Conservation (phyloP, 2,888 invertebrate genomes). For the Pseudococcus longispinus region DNA sequence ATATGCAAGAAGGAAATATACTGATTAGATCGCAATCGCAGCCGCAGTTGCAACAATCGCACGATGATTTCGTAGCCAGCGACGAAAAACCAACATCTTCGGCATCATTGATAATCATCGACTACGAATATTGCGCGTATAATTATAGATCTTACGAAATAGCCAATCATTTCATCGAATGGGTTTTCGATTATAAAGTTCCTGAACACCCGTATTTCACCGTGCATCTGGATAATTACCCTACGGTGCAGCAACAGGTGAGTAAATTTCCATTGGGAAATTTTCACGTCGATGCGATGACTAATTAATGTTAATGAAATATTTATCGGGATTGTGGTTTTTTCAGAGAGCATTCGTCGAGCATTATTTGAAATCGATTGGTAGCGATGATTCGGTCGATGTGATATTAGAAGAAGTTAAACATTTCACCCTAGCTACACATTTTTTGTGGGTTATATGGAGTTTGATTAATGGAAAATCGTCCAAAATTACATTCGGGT, state of each 20-base stretch:
- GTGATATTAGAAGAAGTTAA: slow-evolving; percentile 77
- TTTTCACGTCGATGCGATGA: not conserved
- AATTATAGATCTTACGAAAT: slow-evolving; percentile 92
- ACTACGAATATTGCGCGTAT: slow-evolving; percentile 95
- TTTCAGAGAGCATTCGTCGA: slow-evolving; percentile 64
- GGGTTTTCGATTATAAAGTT: slow-evolving; percentile 87
- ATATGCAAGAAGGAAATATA: slow-evolving; percentile 88
- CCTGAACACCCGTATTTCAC: slow-evolving; percentile 79
- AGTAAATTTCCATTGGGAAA: slow-evolving; percentile 59
- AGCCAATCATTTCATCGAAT: slow-evolving; percentile 93
- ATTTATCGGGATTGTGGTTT: not conserved
- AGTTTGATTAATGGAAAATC: slow-evolving; percentile 84
- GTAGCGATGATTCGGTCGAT: slow-evolving; percentile 60
- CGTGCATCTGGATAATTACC: slow-evolving; percentile 73
- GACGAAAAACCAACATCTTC: slow-evolving; percentile 61
- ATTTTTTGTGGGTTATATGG: slow-evolving; percentile 96
- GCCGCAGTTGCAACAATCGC: slow-evolving; percentile 49
- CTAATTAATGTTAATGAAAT: not conserved
- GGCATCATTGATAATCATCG: slow-evolving; percentile 79
- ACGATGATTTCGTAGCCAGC: slow-evolving; percentile 53
- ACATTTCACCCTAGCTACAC: slow-evolving; percentile 84
- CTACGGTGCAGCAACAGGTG: slow-evolving; percentile 82
- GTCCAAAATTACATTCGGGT: slow-evolving; percentile 91
- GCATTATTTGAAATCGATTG: slow-evolving; percentile 61
- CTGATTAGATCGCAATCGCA: slow-evolving; percentile 63